These are phyloP conservation scores for Stenopsyche tienmushanensis DNA, from an alignment of 1,140 invertebrate species.

Conservation along the genomic window DNA sequence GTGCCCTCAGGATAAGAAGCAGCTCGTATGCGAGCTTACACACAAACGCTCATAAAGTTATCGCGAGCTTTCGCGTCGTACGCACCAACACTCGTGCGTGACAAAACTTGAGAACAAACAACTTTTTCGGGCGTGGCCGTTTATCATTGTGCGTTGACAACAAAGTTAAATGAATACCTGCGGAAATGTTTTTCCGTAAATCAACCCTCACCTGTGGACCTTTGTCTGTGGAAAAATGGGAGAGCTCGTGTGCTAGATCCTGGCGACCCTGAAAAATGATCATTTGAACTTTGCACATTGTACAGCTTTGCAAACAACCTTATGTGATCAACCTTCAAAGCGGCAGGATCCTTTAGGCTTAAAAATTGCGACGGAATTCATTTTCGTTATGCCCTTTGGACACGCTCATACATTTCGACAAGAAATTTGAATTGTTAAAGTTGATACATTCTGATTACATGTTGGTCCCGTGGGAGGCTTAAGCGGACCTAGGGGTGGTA, in stretches of 20 bases:
- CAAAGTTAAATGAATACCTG: conserved; percentile 39
- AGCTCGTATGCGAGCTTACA: not conserved
- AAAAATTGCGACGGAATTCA: too few relatives aligned
- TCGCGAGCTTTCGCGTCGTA: not conserved
- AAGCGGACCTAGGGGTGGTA: not conserved
- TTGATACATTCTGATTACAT: not conserved
- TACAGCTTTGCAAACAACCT: too few relatives aligned
- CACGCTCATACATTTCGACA: too few relatives aligned
- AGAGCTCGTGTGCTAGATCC: too few relatives aligned
- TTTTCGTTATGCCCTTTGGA: not conserved
- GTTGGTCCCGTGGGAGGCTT: not conserved
- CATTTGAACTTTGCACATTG: too few relatives aligned
- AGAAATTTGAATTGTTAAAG: not conserved
- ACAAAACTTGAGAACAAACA: conserved; percentile 8
- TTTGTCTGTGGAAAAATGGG: not conserved
- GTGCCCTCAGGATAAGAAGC: not conserved
- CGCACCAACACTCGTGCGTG: not conserved
- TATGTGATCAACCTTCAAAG: too few relatives aligned
- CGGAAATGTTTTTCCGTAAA: conserved; percentile 37
- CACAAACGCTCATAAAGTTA: not conserved
- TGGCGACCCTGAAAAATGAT: too few relatives aligned
- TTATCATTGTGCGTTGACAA: conserved; percentile 38
- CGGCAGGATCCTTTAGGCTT: too few relatives aligned
- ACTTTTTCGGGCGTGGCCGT: conserved; percentile 21
- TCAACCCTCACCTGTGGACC: conserved; percentile 28